Base-by-base conservation (phyloP, 2,888 invertebrate species). In the Acanthosoma haemorrhoidale region DNA sequence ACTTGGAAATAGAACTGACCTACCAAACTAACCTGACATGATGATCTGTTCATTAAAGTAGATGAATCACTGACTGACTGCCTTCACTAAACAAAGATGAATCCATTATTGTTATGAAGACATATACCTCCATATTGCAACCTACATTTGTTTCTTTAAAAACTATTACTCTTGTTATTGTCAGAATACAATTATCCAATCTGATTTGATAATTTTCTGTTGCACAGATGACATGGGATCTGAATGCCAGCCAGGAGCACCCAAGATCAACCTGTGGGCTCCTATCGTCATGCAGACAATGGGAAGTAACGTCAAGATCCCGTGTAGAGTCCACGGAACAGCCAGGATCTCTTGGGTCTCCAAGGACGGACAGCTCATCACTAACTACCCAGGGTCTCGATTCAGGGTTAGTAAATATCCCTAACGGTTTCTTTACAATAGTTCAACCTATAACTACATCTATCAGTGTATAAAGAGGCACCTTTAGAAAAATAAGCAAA, bases 281-380 rank as follows among this genome's bases (percentile, higher is more conserved):
- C 81, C 81, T 15, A 81, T 82, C 38, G 78, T 85, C 57, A 79
- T 87, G 75, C 85, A 85, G 75, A 78, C 82, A 72, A 82, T 83
- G 5, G 90, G 88, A 6, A 82, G 84, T 4, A 86, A 84, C 71
- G 80, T 88, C 0, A 78, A 87, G 9, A 80, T 92, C 41, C 91
- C 90, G 0, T 92, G 92, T 80, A 84, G 85, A 63, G 87, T 86
- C 2, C 81, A 82, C 67, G 89, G 89, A 38, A 82, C 82, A 18
- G 84, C 89, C 0, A 83, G 85, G 71, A 80, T 88, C 8, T 84
- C 82, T 76, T 92, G 92, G 92, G 77, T 85, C 74, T 86, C 87
- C 76, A 83, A 82, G 57, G 80, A 85, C 41, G 82, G 84, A 4
- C 81, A 84, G 51, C 75, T 78, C 8, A 77, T 86, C 1, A 51